A percentile compares a stretch with the other conserved stretches of the same genome.
Conservation (phyloP, 2,888 invertebrate species). For the Erebia aethiops region DNA sequence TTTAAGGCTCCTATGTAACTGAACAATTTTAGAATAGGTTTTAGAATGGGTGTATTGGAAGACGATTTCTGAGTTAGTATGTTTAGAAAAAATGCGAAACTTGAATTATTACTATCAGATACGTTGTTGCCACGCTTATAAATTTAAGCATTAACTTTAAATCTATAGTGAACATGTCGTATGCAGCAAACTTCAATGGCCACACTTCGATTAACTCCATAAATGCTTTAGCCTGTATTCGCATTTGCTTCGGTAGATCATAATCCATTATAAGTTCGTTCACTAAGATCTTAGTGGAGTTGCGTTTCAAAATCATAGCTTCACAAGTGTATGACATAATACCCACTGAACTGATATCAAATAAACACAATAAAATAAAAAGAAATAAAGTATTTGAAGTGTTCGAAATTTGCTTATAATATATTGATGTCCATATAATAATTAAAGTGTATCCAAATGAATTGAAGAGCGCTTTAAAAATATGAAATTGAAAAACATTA, state of each 20-base stretch:
- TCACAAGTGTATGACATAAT: constrained; percentile 58
- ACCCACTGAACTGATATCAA: constrained; percentile 27
- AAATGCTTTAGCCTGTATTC: constrained; percentile 66
- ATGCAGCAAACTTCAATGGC: constrained; percentile 49
- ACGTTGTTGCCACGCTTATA: constrained; percentile 65
- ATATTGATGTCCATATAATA: constrained; percentile 59
- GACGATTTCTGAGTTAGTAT: no score
- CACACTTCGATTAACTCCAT: constrained; percentile 64
- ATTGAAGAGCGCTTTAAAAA: constrained; percentile 60
- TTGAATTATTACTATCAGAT: constrained; percentile 69
- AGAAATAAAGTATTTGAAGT: constrained; percentile 37
- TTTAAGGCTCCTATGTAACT: no score
- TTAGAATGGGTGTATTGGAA: no score
- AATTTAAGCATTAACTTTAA: constrained; percentile 65
- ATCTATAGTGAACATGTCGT: constrained; percentile 67
- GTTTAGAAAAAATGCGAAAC: constrained; percentile 50
- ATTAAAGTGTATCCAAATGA: constrained; percentile 60
- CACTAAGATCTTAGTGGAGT: constrained; percentile 55
- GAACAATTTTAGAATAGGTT: no score
- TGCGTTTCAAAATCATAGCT: constrained; percentile 50
- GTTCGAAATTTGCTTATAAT: constrained; percentile 48
- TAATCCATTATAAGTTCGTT: constrained; percentile 68
- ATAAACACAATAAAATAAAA: constrained; percentile 43
- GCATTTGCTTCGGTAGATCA: constrained; percentile 55
- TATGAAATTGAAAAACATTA: constrained; percentile 60